Conservation (phyloP, 2,888 invertebrate genomes). For the Acronicta alni region DNA sequence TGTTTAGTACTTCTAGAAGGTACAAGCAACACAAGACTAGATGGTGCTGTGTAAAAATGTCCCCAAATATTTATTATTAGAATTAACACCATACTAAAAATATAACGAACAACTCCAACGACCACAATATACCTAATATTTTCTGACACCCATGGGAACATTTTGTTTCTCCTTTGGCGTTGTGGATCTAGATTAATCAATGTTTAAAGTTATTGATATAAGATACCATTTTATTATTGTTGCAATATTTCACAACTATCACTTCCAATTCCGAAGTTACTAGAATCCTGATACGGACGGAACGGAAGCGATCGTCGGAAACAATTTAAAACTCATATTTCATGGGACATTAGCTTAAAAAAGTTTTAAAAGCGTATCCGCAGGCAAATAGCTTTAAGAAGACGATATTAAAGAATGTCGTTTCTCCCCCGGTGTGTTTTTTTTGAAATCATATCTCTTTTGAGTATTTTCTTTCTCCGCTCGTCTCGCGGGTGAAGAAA, state of each 20-base stretch:
- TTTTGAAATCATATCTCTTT: conserved; percentile 68
- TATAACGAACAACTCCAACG: conserved; percentile 3
- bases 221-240: background rate
- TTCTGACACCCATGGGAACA: background rate
- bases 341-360: conserved; percentile 55
- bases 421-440: conserved; percentile 58
- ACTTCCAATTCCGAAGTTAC: background rate
- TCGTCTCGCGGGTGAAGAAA: conserved; percentile 71
- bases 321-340: conserved; percentile 55
- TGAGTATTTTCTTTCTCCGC: conserved; percentile 64
- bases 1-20: too few relatives aligned
- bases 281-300: background rate
- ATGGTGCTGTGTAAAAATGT: too few relatives aligned
- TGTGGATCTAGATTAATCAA: background rate
- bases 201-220: background rate
- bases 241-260: background rate
- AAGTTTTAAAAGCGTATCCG: conserved; percentile 58
- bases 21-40: too few relatives aligned
- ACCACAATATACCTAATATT: background rate
- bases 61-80: too few relatives aligned
- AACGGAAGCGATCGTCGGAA: conserved; percentile 20
- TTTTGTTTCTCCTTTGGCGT: background rate
- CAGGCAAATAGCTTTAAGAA: conserved; percentile 63
- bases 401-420: conserved; percentile 63
- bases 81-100: too few relatives aligned